A percentile compares a stretch with the other conserved stretches of the same genome.
These are phyloP conservation scores for Stenichneumon culpator DNA, from an alignment of 2,888 invertebrate species.

Conservation along the genomic window DNA sequence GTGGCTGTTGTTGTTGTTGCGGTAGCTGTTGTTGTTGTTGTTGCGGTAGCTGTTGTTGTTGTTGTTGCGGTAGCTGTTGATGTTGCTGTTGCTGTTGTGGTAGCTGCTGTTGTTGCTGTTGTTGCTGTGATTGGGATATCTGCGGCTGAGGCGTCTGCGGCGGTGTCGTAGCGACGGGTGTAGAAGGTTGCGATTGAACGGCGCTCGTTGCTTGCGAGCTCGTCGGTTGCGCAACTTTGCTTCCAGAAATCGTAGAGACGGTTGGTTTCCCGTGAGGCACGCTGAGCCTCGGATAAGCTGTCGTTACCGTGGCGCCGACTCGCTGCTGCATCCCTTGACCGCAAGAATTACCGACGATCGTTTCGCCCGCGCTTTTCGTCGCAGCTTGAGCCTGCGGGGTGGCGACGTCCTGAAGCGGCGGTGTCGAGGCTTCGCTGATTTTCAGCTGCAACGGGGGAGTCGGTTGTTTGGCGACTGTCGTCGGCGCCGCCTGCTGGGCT, in stretches of 20 bases:
- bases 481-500: slow-evolving; percentile 20
- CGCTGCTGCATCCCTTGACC: slow-evolving; percentile 67
- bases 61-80: slow-evolving; percentile 80
- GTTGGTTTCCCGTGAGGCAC: slow-evolving; percentile 74
- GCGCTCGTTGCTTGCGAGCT: slow-evolving; percentile 69
- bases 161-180: slow-evolving; percentile 69
- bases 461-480: slow-evolving; percentile 40
- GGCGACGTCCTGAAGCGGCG: slow-evolving; percentile 61
- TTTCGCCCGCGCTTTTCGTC: slow-evolving; percentile 63
- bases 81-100: slow-evolving; percentile 81
- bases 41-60: slow-evolving; percentile 78
- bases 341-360: slow-evolving; percentile 46
- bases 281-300: slow-evolving; percentile 60
- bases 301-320: slow-evolving; percentile 64
- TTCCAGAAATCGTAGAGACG: slow-evolving; percentile 70
- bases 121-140: slow-evolving; percentile 75
- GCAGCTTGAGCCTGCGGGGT: slow-evolving; percentile 48
- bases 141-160: slow-evolving; percentile 79
- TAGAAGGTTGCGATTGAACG: slow-evolving; percentile 70
- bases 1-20: slow-evolving; percentile 72
- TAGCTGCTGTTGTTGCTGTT: slow-evolving; percentile 68
- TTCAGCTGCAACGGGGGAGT: slow-evolving; percentile 52
- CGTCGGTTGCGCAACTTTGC: slow-evolving; percentile 55
- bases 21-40: slow-evolving; percentile 82
- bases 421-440: slow-evolving; percentile 66